These are phyloP conservation scores for Odontomachus brunneus DNA, from an alignment of 1,140 invertebrate species.

Conservation along the genomic window DNA sequence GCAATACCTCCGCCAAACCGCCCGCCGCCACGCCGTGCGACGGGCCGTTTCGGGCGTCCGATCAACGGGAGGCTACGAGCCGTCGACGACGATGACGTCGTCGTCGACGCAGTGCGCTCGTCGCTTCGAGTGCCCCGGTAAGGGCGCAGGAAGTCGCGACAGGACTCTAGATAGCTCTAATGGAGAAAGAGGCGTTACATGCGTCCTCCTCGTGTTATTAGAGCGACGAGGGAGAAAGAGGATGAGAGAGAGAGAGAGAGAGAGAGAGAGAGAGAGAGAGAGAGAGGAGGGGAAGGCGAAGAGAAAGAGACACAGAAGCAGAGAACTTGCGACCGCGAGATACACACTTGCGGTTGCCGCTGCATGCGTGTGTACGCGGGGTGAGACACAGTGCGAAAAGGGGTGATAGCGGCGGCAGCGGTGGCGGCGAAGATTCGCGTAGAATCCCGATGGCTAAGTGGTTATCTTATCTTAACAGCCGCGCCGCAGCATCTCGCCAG, in stretches of 20 bases:
- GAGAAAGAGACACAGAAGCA: background rate
- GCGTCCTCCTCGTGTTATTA: constrained; percentile 18
- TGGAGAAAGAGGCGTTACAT: constrained; percentile 50
- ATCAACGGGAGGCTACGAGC: constrained; percentile 49
- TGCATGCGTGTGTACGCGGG: too few relatives aligned
- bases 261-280: constrained; percentile 1
- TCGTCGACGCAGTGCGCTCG: too few relatives aligned
- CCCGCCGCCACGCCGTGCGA: background rate
- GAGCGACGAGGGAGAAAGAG: background rate
- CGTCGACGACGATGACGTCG: constrained; percentile 8
- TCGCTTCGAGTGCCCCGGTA: constrained; percentile 60
- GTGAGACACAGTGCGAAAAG: constrained; percentile 6
- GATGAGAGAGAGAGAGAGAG: constrained; percentile 15
- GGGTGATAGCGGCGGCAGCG: constrained; percentile 21
- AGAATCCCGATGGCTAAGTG: constrained; percentile 80
- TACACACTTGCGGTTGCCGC: background rate
- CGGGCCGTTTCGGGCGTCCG: constrained; percentile 44
- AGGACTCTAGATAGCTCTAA: constrained; percentile 68
- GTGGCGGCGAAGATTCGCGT: constrained; percentile 67
- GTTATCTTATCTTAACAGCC: constrained; percentile 84
- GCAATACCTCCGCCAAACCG: constrained; percentile 5
- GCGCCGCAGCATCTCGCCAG: constrained; percentile 68
- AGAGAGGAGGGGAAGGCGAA: constrained; percentile 11
- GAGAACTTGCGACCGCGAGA: background rate
- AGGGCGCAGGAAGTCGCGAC: constrained; percentile 53